A percentile compares a stretch with the other conserved stretches of the same genome.
Conservation (phyloP, 1,140 invertebrate genomes). For the Sminthurides bifidus region DNA sequence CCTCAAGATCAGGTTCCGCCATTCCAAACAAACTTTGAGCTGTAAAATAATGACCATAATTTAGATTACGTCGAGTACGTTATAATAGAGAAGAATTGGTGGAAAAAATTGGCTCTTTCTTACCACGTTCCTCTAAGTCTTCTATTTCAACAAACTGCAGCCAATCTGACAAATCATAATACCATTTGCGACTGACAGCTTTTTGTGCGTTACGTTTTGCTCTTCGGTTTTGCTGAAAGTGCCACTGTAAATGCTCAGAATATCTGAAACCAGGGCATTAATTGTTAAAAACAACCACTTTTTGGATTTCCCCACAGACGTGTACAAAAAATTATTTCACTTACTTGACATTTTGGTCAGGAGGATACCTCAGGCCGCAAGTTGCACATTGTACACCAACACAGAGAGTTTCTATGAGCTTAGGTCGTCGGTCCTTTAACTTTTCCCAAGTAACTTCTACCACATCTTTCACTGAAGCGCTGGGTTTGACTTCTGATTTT, state of each 20-base stretch:
- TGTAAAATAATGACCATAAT: conserved; percentile 36
- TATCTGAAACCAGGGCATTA: conserved; percentile 40
- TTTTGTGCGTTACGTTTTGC: conserved; percentile 72
- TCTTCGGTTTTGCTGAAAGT: conserved; percentile 81
- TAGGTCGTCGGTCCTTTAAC: conserved; percentile 44
- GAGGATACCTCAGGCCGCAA: conserved; percentile 79
- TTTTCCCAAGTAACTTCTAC: conserved; percentile 36
- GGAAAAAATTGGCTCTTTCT: conserved; percentile 12
- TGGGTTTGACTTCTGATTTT: conserved; percentile 1
- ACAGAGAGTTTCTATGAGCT: conserved; percentile 57
- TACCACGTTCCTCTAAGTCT: conserved; percentile 79
- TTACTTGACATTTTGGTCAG: conserved; percentile 67
- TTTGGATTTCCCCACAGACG: background rate
- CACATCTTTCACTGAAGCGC: conserved; percentile 33
- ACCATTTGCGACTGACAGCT: conserved; percentile 73
- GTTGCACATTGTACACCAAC: conserved; percentile 86
- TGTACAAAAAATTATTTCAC: conserved; percentile 2
- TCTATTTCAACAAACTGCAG: conserved; percentile 87
- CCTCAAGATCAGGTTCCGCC: conserved; percentile 38
- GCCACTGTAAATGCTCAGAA: conserved; percentile 92
- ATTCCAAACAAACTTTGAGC: conserved; percentile 81
- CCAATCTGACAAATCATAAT: conserved; percentile 84
- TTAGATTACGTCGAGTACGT: background rate
- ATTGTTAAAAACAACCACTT: background rate
- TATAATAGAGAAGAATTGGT: conserved; percentile 15